Conservation (phyloP, 2,113 vertebrate genomes). For the Capreolus pygargus region DNA sequence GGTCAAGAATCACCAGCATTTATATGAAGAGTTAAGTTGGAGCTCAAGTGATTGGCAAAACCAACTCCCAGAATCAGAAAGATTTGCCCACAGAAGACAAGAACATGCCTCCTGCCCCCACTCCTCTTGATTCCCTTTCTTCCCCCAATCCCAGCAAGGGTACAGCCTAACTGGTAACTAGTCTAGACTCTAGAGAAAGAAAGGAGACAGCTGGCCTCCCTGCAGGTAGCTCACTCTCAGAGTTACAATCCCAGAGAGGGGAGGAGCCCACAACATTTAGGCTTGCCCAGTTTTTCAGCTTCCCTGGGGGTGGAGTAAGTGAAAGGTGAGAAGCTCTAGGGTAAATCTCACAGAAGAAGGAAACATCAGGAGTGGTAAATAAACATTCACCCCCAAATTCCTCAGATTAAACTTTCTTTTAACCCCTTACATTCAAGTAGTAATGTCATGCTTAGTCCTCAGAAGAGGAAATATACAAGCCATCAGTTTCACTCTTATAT, state of each 20-base stretch:
- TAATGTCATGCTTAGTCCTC: not conserved
- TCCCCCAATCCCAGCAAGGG: not conserved
- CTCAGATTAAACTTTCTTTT: not conserved
- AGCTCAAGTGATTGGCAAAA: not conserved
- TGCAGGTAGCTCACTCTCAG: not conserved
- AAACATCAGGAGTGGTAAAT: not conserved
- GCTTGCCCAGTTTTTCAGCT: not conserved
- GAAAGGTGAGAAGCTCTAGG: not conserved
- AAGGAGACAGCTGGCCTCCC: not conserved
- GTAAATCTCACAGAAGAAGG: not conserved
- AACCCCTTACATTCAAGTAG: not conserved
- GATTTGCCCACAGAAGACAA: not conserved
- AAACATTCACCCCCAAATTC: not conserved
- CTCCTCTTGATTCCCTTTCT: rapidly evolving
- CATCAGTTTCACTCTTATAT: not conserved
- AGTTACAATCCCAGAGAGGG: not conserved
- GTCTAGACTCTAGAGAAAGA: not conserved
- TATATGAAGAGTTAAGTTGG: not conserved
- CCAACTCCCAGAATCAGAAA: not conserved
- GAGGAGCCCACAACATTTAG: not conserved
- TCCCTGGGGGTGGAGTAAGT: not conserved
- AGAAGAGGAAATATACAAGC: not conserved
- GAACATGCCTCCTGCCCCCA: rapidly evolving
- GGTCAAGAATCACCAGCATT: not conserved
- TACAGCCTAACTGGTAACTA: not conserved